Evolutionary conservation across 1,140 invertebrate genomes (phyloP), one percentile per base, ranked within the genome.

Genomic region (Ceratina australensis): DNA sequence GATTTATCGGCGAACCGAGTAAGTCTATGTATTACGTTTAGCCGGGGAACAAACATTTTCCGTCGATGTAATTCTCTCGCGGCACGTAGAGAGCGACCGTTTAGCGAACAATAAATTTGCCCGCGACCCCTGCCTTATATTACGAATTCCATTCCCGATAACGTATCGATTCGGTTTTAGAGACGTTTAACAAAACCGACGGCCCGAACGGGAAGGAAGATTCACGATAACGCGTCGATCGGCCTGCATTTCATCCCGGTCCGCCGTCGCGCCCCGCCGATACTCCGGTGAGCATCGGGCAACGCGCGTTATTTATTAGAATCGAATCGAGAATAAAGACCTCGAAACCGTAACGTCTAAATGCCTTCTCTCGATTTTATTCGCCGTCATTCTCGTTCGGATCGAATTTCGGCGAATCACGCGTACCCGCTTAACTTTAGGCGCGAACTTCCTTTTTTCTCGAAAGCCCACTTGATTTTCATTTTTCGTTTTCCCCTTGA

Each of bases 131-230:
- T 52, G 16, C 18, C 50, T 54, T 54, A 16, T 54, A 54, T 65
- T 49, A 65, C 63, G 4, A 67, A 52, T 67, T 67, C 49, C 49
- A 67, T 54, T 52, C 18, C 5, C 66, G 24, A 54, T 52, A 52
- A 67, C 65, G 50, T 20, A 33, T 42, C 67, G 28, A 57, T 69
- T 42, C 54, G 20, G 18, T 28, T 24, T 18, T 10, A 16, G 26
- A 42, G 13, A 42, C 33, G 26, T 57, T 33, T 42, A 42, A n/a
- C 54, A 57, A 33, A 42, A 33, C 26, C 28, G 26, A 57, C 26
- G 8, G 8, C 52, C 20, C n/a, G 33, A 69, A 56, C 52, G 54
- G 33, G 33, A 42, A 28, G 50, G 4, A 52, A 56, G 66, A 56
- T 68, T 56, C 66, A 54, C 66, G 66, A 33, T 54, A 68, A 56